Base-by-base conservation (phyloP, 2,113 vertebrate genomes). In the Lanius ludovicianus region DNA sequence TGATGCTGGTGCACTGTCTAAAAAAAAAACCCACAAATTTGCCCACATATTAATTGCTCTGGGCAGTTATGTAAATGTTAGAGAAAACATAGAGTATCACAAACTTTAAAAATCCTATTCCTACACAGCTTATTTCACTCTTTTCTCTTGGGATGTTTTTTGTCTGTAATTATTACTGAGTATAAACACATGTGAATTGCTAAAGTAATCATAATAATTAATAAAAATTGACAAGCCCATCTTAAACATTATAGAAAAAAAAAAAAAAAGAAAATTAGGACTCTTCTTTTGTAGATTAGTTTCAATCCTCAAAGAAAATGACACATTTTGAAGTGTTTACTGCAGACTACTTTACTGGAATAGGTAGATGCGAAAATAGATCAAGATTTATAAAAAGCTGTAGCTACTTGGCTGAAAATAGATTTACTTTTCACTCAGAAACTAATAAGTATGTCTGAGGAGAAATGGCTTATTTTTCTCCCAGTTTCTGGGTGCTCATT, bases 281-380 rank as follows among this genome's bases (percentile, higher is more conserved):
- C 28, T 94, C 84, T 52, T 50, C 16, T 35, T 59, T 57, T 81
- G 35, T 83, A 65, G 46, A 77, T 89, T 25, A 52, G 18, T 89
- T 88, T 80, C 60, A 75, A 85, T 14, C 13, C 49, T 94, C 69
- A 84, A 64, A 81, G 57, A 89, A 87, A 96, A 84, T 77, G 47
- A 39, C 47, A 65, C 13, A 7, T 49, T 84, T 75, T 94, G 80
- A 90, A 89, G 78, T 82, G 60, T 78, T 94, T 92, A 92, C 62
- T 87, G 77, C 49, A 70, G 49, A 84, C 52, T 31, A 6, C 27
- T 85, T 92, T 79, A 85, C 89, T 87, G 84, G 57, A 73, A 91
- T n/a, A 95, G 87, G 84, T 95, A 95, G 65, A 42, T 62, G 44
- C 16, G 79, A 89, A 95, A 97, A 84, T 88, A 93, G 77, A 79